Evolutionary conservation across 2,797 vertebrate species (phyloP).

Genomic region (Cirrhinus mrigala): DNA sequence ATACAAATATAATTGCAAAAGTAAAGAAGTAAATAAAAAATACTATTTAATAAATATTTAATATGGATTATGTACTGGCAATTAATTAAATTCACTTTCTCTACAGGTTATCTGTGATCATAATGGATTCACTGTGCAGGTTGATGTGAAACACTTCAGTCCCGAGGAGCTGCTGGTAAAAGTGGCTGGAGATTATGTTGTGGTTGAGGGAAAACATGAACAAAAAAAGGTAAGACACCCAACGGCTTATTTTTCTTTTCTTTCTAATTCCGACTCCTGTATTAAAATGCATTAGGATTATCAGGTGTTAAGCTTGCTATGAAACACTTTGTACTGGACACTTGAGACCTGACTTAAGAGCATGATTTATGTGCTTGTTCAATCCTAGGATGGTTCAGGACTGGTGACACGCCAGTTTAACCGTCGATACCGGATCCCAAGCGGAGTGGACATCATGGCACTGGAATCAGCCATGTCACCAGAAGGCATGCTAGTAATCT

Average conservation of each 20-base stretch:
- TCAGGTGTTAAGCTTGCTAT: slow-evolving; percentile 1
- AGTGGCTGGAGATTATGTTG: slow-evolving; percentile 81
- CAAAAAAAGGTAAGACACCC: slow-evolving; percentile 76
- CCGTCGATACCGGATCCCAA: slow-evolving; percentile 80
- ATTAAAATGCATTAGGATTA: slow-evolving; percentile 1
- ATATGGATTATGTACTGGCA: not conserved
- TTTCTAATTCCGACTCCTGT: not conserved
- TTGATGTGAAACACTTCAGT: slow-evolving; percentile 80
- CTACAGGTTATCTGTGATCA: slow-evolving; percentile 77
- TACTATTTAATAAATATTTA: not conserved
- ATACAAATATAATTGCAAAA: too few relatives aligned
- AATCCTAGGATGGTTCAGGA: slow-evolving; percentile 71
- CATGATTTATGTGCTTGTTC: not conserved
- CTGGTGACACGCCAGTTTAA: slow-evolving; percentile 80
- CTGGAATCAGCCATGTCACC: slow-evolving; percentile 80
- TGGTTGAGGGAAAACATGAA: slow-evolving; percentile 82
- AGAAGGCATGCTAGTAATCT: slow-evolving; percentile 78
- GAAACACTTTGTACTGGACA: slow-evolving; percentile 17
- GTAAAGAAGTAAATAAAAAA: not conserved
- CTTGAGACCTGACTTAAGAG: not conserved
- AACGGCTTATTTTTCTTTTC: not conserved
- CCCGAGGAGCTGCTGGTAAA: slow-evolving; percentile 80
- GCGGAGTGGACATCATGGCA: slow-evolving; percentile 78
- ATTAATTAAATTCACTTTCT: slow-evolving; percentile 7
- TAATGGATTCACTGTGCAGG: slow-evolving; percentile 76